These are phyloP conservation scores for Pinna nobilis DNA, from an alignment of 1,140 invertebrate genomes.

Conservation along the genomic window DNA sequence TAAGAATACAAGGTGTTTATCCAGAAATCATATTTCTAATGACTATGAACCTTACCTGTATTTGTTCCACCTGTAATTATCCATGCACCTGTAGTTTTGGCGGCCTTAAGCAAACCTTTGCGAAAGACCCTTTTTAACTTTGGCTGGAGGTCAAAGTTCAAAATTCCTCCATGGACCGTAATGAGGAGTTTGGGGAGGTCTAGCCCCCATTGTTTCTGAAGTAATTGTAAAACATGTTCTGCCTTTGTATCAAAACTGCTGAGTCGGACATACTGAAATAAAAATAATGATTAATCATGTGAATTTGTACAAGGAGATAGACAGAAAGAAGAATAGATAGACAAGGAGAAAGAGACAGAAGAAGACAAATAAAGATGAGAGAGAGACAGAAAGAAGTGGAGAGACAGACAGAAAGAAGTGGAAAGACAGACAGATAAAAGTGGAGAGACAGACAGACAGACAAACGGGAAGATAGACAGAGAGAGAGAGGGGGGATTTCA, in stretches of 20 bases:
- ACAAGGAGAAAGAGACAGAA: background rate
- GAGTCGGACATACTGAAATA: conserved; percentile 89
- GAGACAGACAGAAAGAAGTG: no score
- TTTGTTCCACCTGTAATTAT: conserved; percentile 96
- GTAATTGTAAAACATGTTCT: conserved; percentile 91
- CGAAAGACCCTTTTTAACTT: conserved; percentile 94
- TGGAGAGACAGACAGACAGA: no score
- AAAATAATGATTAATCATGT: no score
- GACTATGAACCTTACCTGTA: conserved; percentile 81
- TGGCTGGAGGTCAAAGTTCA: conserved; percentile 89
- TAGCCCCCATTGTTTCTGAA: conserved; percentile 94
- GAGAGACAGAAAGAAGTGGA: no score
- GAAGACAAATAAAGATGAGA: no score
- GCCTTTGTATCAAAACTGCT: conserved; percentile 91
- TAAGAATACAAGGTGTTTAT: background rate
- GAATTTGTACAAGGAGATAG: no score
- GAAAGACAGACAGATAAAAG: no score
- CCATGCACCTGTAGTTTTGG: conserved; percentile 97
- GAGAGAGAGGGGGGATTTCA: no score
- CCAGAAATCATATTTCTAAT: background rate
- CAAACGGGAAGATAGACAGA: no score
- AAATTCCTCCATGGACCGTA: conserved; percentile 96
- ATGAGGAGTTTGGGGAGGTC: conserved; percentile 96
- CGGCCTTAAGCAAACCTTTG: conserved; percentile 95
- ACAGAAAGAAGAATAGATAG: conserved; percentile 43